Evolutionary conservation across 2,113 vertebrate genomes (phyloP).

Genomic region (Ellobius talpinus): DNA sequence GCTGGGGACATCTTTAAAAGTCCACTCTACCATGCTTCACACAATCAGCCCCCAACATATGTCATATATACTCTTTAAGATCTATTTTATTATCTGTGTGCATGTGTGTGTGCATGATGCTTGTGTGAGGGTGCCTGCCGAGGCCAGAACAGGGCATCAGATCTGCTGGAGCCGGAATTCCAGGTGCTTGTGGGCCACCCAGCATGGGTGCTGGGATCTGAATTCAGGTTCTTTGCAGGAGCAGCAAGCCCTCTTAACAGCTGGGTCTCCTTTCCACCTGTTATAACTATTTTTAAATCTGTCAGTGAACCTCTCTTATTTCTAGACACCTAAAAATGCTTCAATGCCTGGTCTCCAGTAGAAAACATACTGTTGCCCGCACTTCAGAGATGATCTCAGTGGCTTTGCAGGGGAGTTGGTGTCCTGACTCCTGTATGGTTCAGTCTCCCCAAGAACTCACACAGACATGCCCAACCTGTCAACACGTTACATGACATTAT

Average conservation of each 20-base stretch:
- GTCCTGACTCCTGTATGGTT: background rate
- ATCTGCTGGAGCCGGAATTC: background rate
- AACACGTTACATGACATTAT: background rate
- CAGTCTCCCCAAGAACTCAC: background rate
- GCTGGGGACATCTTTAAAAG: background rate
- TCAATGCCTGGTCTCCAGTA: background rate
- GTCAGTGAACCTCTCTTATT: background rate
- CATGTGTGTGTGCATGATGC: background rate
- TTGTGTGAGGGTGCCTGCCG: background rate
- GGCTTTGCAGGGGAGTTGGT: background rate
- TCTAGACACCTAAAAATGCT: background rate
- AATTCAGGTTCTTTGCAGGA: background rate
- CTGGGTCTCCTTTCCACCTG: background rate
- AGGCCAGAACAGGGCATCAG: background rate
- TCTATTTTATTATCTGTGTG: background rate
- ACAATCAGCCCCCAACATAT: background rate
- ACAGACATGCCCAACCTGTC: background rate
- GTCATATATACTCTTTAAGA: background rate
- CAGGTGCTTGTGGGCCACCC: background rate
- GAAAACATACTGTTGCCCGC: background rate
- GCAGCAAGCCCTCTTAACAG: background rate
- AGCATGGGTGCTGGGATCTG: background rate
- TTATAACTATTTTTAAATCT: slow-evolving; percentile 9
- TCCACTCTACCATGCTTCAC: background rate
- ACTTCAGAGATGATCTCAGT: background rate